Base-by-base conservation (phyloP, 2,797 vertebrate genomes). In the Manis javanica region DNA sequence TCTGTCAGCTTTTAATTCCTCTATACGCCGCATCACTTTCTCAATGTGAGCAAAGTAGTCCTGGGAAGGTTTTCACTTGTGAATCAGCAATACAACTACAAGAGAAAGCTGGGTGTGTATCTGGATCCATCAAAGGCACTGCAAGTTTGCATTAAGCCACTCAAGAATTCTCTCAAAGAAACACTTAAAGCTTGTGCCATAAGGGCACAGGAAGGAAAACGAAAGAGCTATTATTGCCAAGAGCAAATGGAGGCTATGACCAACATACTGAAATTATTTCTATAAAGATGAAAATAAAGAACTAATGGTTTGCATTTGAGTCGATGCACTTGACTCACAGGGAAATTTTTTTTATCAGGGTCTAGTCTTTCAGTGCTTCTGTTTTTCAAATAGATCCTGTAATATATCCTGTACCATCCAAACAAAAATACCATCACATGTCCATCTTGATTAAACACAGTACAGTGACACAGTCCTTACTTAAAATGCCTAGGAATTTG, bases 221-320 rank as follows among this genome's bases (percentile, higher is more conserved):
- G 3, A 72, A 46, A 72, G 24, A 55, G 61, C 19, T 83, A 69
- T 34, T 69, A 4, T 71, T 78, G 16, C 26, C 63, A 94, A 71
- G 42, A 81, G 14, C 46, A 88, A 92, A 59, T 88, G 39, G 69
- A 95, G 53, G 49, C 34, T 69, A 34, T 59, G 7, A 81, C 26
- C 68, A 92, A 93, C 59, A 72, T 29, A 63, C 18, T 55, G 23
- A 13, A 83, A 59, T 92, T 87, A 93, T 81, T 74, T 90, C 46
- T 96, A 53, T 24, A 93, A 42, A 85, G 57, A 91, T 24, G 57
- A 79, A 95, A 86, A 96, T 18, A 77, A n/a, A 94, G n/a, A 85
- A 37, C 2, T 2, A 55, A 7, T 7, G 42, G 57, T 85, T 94
- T 79, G 31, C 74, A 66, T 69, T 79, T 95, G 34, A 75, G 51